Conservation (phyloP, 2,888 invertebrate genomes). For the Tortricodes alternella region DNA sequence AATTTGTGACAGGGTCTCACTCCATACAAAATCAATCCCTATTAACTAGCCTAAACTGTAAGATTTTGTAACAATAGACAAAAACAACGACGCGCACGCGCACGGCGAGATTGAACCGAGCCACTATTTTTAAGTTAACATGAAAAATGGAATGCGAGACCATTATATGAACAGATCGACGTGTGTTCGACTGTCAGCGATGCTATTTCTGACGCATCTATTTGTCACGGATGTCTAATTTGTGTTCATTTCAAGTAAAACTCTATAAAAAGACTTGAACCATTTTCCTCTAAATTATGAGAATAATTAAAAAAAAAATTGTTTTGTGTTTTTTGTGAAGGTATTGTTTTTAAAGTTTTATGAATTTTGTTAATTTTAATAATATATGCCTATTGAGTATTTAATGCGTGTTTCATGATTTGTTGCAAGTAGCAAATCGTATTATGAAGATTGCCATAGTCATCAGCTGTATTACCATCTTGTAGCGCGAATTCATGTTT, state of each 20-base stretch:
- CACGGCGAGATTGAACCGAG: constrained; percentile 34
- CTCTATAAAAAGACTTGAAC: constrained; percentile 53
- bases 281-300: constrained; percentile 8
- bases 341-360: too few species aligned
- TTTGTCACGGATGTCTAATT: constrained; percentile 79
- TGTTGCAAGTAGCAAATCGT: too few species aligned
- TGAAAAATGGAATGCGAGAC: constrained; percentile 76
- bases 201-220: constrained; percentile 70
- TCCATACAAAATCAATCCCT: too few species aligned
- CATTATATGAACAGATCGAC: constrained; percentile 68
- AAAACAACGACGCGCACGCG: constrained; percentile 26
- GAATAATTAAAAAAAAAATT: not conserved
- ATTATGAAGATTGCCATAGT: too few species aligned
- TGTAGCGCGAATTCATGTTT: too few species aligned
- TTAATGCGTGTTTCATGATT: too few species aligned
- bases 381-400: too few species aligned
- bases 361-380: too few species aligned
- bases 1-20: too few species aligned
- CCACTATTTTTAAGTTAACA: constrained; percentile 71
- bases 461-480: too few species aligned
- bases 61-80: constrained; percentile 17
- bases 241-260: constrained; percentile 72
- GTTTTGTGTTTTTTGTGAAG: not conserved
- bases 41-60: not conserved
- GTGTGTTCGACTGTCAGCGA: constrained; percentile 73